A percentile compares a stretch with the other conserved stretches of the same genome.
Conservation (phyloP, 2,113 vertebrate species). For the Macroglossus sobrinus region DNA sequence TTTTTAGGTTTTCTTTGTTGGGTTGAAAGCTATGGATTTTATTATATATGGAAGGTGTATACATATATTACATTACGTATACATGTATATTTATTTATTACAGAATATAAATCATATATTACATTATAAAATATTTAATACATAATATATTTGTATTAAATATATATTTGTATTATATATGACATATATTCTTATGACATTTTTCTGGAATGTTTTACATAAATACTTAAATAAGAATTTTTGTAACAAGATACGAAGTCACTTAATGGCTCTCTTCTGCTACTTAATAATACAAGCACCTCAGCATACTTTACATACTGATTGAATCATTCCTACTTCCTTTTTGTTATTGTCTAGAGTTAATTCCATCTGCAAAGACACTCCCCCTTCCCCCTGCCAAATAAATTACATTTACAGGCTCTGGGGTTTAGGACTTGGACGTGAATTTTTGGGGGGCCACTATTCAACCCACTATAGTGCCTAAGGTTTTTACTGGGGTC, state of each 20-base stretch:
- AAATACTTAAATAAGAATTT: not conserved
- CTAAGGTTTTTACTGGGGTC: not conserved
- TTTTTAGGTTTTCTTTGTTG: not conserved
- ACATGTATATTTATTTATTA: not conserved
- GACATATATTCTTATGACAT: not conserved
- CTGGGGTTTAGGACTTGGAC: not conserved
- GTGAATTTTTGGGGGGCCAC: not conserved
- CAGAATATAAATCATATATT: not conserved
- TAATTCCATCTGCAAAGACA: not conserved
- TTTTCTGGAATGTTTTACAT: not conserved
- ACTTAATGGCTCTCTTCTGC: not conserved
- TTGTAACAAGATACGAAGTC: not conserved
- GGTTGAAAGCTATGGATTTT: not conserved
- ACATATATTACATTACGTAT: not conserved
- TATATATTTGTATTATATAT: not conserved
- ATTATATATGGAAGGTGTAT: not conserved
- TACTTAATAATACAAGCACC: not conserved
- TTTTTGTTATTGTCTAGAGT: not conserved
- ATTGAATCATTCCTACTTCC: not conserved
- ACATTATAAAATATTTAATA: not conserved
- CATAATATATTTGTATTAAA: not conserved
- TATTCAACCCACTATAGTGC: not conserved
- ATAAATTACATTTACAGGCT: conserved; percentile 1
- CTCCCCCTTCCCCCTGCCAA: not conserved
- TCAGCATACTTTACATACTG: not conserved